Base-by-base conservation (phyloP, 92 coral and sea anemone genomes). In the Paramuricea clavata region DNA sequence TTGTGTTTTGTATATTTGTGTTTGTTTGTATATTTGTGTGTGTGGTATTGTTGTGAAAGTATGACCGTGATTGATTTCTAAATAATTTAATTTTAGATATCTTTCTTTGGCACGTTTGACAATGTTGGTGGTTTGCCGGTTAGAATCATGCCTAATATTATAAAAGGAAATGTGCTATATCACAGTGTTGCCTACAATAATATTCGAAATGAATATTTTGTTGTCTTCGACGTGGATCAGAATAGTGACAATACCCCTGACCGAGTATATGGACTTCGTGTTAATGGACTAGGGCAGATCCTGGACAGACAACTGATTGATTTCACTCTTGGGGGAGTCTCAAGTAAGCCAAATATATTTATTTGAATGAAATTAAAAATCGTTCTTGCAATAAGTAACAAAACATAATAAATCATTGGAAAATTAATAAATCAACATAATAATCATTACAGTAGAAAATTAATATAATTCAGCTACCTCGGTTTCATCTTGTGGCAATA, bases 151-250 rank as follows among this genome's bases (percentile, higher is more conserved):
- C 99, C 99, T 8, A 52, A 71, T 15, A 12, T 50, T 26, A 68
- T 95, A 32, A 85, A 91, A 16, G 98, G 98, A 33, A 90, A 95
- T 31, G 95, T 86, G 2, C 61, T 95, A 47, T 95, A 89, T 61
- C 98, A 95, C 85, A 90, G 93, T 22, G 69, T 90, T 5, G 93
- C 98, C 11, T 94, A 90, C 87, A 96, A 96, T 84, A 92, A 91
- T 1, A 83, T 64, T 35, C 90, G 92, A 23, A 91, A 94, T 83
- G 94, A 96, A 69, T 96, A 94, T 54, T 82, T 94, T 49, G 93
- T 96, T 43, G 94, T 93, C 21, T 96, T 91, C 82, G 99, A 96
- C 50, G 78, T 91, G 83, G 99, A 96, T 81, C 86, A 91, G 22
- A 87, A 96, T 56, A 78, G 75, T 52, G 98, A 96, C 59, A 89